A percentile compares a stretch with the other conserved stretches of the same genome.
phyloP scores from a whole-genome alignment of 2,113 vertebrate species.

The Pluvianellus socialis region DNA sequence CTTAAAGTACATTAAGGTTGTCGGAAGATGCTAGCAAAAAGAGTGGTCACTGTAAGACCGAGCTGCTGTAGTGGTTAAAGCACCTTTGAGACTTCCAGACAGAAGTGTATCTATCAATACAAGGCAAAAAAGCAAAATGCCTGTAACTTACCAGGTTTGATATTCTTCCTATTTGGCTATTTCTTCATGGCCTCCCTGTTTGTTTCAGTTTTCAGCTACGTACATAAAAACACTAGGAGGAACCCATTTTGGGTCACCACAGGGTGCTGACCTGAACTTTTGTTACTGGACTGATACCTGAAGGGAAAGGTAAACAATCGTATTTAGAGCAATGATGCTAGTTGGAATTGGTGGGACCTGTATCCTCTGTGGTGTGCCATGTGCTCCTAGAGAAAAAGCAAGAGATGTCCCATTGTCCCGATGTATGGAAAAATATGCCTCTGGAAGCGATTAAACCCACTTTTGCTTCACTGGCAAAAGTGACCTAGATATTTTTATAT shows the following conservation, averaged over 20 bases:
- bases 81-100: background rate
- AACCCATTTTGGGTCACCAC: background rate
- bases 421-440: background rate
- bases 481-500: background rate
- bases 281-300: background rate
- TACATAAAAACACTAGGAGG: background rate
- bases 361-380: background rate
- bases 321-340: background rate
- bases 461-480: background rate
- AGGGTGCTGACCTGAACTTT: background rate
- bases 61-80: background rate
- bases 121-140: background rate
- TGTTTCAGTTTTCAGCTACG: background rate
- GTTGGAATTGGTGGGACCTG: background rate
- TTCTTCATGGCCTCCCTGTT: background rate
- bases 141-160: fast-evolving
- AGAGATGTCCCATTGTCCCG: background rate
- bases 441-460: background rate
- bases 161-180: background rate
- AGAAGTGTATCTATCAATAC: background rate
- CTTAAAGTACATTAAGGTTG: background rate
- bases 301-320: background rate
- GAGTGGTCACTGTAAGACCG: background rate
- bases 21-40: background rate
- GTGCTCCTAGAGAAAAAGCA: background rate